Conservation (phyloP, 1,140 invertebrate species). For the Drosophila nigromelanica region DNA sequence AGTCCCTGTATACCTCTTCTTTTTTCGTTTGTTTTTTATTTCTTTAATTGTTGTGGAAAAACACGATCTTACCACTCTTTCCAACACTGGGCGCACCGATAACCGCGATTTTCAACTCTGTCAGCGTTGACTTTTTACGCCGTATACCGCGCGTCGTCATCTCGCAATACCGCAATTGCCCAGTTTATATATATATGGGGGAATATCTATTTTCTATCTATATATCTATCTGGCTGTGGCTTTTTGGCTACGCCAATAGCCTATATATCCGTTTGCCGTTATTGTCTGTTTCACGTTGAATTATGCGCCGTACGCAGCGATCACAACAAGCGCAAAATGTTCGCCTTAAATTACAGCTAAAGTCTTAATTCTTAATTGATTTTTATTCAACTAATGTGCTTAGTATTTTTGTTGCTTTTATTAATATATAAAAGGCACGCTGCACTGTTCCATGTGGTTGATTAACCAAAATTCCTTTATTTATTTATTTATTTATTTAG, state of each 20-base stretch:
- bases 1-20: slow-evolving; percentile 26
- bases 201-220: not conserved
- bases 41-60: slow-evolving; percentile 5
- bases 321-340: slow-evolving; percentile 72
- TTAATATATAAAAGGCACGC: slow-evolving; percentile 39
- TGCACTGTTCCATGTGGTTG: slow-evolving; percentile 62
- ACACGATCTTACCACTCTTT: slow-evolving; percentile 90
- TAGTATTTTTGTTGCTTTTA: not conserved
- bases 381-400: slow-evolving; percentile 36
- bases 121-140: slow-evolving; percentile 94
- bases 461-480: slow-evolving; percentile 39
- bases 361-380: slow-evolving; percentile 22
- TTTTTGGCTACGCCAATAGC: slow-evolving; percentile 41
- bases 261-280: slow-evolving; percentile 54
- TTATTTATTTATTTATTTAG: slow-evolving; percentile 70
- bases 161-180: slow-evolving; percentile 39
- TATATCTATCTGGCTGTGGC: slow-evolving; percentile 1
- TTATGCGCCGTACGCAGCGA: slow-evolving; percentile 54
- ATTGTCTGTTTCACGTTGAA: slow-evolving; percentile 55
- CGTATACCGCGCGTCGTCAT: slow-evolving; percentile 90
- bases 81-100: slow-evolving; percentile 93
- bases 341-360: slow-evolving; percentile 67
- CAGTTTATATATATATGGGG: slow-evolving; percentile 26
- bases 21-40: not conserved
- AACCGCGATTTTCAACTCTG: slow-evolving; percentile 94